phyloP scores from a whole-genome alignment of 2,113 vertebrate species.

The Catharus fuscescens region DNA sequence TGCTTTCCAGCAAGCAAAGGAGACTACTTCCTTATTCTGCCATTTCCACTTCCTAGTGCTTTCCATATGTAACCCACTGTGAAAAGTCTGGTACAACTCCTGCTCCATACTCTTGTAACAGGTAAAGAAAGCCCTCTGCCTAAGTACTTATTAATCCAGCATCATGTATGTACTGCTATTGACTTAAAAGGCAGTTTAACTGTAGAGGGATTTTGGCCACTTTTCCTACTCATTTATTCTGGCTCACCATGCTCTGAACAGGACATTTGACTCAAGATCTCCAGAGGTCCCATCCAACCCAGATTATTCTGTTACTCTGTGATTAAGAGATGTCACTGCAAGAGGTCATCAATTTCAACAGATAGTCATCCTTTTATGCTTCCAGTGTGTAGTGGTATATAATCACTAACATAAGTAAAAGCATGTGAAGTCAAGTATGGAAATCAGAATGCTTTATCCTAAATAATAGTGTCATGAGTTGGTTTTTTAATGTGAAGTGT shows the following conservation, averaged over 20 bases:
- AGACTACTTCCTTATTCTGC: not conserved
- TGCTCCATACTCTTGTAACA: not conserved
- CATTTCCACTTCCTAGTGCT: not conserved
- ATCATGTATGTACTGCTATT: not conserved
- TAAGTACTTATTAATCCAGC: not conserved
- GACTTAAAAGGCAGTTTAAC: not conserved
- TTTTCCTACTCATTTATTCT: not conserved
- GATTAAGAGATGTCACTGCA: not conserved
- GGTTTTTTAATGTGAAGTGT: not conserved
- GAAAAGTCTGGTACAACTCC: not conserved
- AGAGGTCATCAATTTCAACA: not conserved
- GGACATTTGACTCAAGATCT: not conserved
- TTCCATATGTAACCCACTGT: not conserved
- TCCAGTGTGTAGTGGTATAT: not conserved
- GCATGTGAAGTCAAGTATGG: not conserved
- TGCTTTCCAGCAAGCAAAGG: not conserved
- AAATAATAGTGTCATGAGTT: not conserved
- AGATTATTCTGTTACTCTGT: not conserved
- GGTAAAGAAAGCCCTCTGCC: not conserved
- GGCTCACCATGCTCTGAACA: not conserved
- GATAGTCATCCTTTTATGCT: not conserved
- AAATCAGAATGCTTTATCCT: not conserved
- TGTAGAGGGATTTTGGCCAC: not conserved
- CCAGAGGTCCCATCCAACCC: not conserved
- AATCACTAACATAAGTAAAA: not conserved